Conservation (phyloP, 2,888 invertebrate genomes). For the Tiliacea citrago region DNA sequence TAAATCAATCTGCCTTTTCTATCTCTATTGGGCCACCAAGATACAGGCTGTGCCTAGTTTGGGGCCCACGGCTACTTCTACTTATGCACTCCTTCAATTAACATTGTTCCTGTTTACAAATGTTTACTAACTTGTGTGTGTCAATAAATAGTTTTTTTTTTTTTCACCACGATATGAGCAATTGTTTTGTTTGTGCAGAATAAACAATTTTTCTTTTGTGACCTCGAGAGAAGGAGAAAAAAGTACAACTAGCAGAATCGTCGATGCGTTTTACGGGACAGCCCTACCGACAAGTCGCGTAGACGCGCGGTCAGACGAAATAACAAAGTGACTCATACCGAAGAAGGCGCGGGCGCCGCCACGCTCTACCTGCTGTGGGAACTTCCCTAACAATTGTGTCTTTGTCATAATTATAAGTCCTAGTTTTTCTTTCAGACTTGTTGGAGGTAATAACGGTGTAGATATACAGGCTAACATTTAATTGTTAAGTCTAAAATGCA, state of each 20-base stretch:
- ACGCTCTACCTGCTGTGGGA: slow-evolving; percentile 67
- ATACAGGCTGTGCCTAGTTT: too few species aligned
- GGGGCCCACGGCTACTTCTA: too few species aligned
- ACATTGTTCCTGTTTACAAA: too few species aligned
- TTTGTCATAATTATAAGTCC: slow-evolving; percentile 36
- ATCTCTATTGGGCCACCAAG: too few species aligned
- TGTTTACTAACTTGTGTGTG: too few species aligned
- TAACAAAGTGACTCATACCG: slow-evolving; percentile 53
- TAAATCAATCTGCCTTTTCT: too few species aligned
- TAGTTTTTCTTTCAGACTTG: slow-evolving; percentile 16
- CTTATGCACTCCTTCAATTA: too few species aligned
- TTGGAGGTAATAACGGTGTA: slow-evolving; percentile 20
- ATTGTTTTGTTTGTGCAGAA: too few species aligned
- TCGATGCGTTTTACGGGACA: slow-evolving; percentile 12
- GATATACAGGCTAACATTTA: background rate
- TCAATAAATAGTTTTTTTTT: too few species aligned
- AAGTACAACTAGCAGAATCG: too few species aligned
- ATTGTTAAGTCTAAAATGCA: background rate
- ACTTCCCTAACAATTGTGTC: slow-evolving; percentile 35
- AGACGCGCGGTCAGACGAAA: slow-evolving; percentile 56
- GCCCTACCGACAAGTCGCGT: slow-evolving; percentile 32
- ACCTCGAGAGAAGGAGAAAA: too few species aligned
- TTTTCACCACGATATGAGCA: background rate
- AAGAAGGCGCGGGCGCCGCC: slow-evolving; percentile 50
- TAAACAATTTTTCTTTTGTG: too few species aligned